phyloP scores from a whole-genome alignment of 35 echinoderm and acorn worm genomes.

The Heliocidaris erythrogramma region DNA sequence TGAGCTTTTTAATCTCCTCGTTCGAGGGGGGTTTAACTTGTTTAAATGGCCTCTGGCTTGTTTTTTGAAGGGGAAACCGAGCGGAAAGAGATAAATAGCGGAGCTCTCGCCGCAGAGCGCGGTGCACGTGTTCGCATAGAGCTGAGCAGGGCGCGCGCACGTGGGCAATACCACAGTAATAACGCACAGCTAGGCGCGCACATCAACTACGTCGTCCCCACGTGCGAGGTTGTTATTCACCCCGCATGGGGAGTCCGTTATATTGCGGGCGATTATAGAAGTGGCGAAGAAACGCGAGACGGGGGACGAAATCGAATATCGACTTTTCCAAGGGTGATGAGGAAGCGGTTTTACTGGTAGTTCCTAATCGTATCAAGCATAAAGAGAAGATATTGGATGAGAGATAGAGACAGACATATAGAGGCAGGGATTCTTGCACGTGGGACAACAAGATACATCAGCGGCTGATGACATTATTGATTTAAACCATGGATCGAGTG shows the following conservation, averaged over 20 bases:
- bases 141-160: constrained; percentile 15
- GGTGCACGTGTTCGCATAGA: not conserved
- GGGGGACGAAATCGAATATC: constrained; percentile 5
- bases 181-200: not conserved
- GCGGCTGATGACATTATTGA: not conserved
- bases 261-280: not conserved
- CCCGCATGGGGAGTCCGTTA: constrained; percentile 9
- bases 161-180: constrained; percentile 5
- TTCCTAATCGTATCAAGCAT: constrained; percentile 9
- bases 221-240: constrained; percentile 27
- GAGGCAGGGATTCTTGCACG: not conserved
- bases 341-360: not conserved
- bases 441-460: not conserved
- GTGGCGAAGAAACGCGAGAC: not conserved
- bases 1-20: constrained; percentile 31
- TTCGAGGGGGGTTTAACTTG: constrained; percentile 37
- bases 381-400: not conserved
- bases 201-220: not conserved
- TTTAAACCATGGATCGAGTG: not conserved
- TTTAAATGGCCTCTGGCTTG: constrained; percentile 36
- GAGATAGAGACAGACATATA: not conserved
- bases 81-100: constrained; percentile 30
- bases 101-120: not conserved
- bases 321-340: not conserved
- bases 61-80: constrained; percentile 13